Conservation (phyloP, 2,888 invertebrate species). For the Heliconius erato region DNA sequence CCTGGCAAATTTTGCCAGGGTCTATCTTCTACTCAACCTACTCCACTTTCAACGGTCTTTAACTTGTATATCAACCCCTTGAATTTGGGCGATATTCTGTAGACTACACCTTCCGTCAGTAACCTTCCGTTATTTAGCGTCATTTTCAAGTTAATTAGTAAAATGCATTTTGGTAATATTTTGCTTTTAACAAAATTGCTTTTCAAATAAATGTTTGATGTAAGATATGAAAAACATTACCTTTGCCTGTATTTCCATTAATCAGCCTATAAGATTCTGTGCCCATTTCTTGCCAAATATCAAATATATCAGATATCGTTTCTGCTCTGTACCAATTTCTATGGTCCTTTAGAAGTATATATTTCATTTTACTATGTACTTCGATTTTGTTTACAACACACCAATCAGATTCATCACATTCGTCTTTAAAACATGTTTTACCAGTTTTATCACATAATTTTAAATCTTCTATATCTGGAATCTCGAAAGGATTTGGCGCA, state of each 20-base stretch:
- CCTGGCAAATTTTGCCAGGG: no score
- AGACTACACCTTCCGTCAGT: no score
- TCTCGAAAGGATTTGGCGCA: conserved; percentile 59
- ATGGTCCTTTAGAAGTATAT: conserved; percentile 64
- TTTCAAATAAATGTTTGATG: no score
- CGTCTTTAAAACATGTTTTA: conserved; percentile 47
- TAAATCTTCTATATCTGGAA: conserved; percentile 68
- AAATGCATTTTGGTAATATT: no score
- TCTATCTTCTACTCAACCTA: no score
- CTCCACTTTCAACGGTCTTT: no score
- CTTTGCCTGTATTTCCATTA: conserved; percentile 84
- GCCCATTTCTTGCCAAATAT: conserved; percentile 66
- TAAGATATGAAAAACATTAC: conserved; percentile 60
- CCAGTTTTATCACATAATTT: conserved; percentile 54
- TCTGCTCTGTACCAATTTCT: conserved; percentile 83
- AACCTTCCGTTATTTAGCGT: no score
- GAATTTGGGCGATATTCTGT: no score
- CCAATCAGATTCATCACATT: conserved; percentile 64
- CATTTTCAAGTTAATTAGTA: no score
- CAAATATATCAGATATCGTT: conserved; percentile 78
- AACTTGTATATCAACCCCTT: no score
- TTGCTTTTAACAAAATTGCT: no score
- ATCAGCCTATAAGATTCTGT: conserved; percentile 85
- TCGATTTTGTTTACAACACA: conserved; percentile 62
- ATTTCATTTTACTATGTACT: conserved; percentile 49